Base-by-base conservation (phyloP, 2,113 vertebrate species). In the Ammodytes marinus region DNA sequence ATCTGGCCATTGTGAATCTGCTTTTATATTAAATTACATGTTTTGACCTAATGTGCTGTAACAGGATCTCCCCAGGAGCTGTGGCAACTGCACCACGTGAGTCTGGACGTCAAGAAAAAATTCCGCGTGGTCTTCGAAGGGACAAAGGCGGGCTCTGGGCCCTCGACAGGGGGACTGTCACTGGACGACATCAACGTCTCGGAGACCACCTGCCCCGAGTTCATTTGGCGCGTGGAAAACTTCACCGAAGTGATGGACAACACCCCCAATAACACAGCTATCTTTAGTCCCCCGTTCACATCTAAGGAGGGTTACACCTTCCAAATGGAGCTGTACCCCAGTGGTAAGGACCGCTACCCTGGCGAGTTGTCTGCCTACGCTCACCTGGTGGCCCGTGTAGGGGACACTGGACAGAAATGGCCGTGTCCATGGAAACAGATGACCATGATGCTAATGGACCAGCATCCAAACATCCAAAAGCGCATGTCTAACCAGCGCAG, bases 111-210 rank as follows among this genome's bases (percentile, higher is more conserved):
- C 52, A 92, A 87, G 1, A 95, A 35, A 8, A 97, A 97, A 93
- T 99, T 99, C 89, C 88, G 96, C 1, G 93, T 98, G 4, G 91
- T 96, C 35, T 99, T 99, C 87, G 69, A 95, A 95, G 97, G 96
- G 0, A n/a, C 88, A 49, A 96, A 91, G 91, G 92, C 85, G 39
- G 53, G 35, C 2, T 82, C 88, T 0, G 53, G 50, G 70, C 0
- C 68, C 1, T 89, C 94, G 2, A 6, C 40, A 0, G 97, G 97
- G 15, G 97, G 97, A 8, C 87, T 98, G 52, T 98, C 98, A 9
- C 91, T 98, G 66, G 98, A 99, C 1, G 97, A 99, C 81, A 96
- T 99, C 85, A 99, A 97, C 89, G 93, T 99, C 11, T 97, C 97
- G 0, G 98, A 99, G 91, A 97, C 96, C 4, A 89, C 84, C 43